These are phyloP conservation scores for Sphinx pinastri DNA, from an alignment of 2,888 invertebrate genomes.

Conservation along the genomic window DNA sequence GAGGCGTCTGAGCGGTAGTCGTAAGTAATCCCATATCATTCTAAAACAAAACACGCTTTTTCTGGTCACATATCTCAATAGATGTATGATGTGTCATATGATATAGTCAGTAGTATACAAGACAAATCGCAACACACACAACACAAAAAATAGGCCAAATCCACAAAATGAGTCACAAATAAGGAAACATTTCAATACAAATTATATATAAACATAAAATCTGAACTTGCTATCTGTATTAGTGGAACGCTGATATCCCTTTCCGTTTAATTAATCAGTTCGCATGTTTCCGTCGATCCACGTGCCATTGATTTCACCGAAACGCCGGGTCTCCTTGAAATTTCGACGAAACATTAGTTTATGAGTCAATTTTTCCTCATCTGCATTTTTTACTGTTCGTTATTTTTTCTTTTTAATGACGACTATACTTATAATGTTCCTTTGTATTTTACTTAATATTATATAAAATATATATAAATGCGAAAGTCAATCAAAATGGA, in stretches of 20 bases:
- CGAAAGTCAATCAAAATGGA: too few species aligned
- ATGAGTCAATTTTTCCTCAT: background rate
- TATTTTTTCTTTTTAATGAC: too few species aligned
- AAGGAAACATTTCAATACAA: background rate
- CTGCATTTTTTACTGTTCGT: background rate
- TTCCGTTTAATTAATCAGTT: conserved; percentile 14
- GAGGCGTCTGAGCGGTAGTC: too few species aligned
- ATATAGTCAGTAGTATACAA: too few species aligned
- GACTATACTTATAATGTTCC: too few species aligned
- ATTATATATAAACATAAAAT: background rate
- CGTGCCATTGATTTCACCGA: conserved; percentile 4
- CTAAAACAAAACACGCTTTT: too few species aligned
- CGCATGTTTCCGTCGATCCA: conserved; percentile 14
- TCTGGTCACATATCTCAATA: too few species aligned
- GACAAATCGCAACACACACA: background rate
- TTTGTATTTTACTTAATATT: too few species aligned
- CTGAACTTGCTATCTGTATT: conserved; percentile 10
- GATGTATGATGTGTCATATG: too few species aligned
- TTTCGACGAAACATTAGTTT: background rate
- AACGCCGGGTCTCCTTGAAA: background rate
- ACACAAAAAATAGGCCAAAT: background rate
- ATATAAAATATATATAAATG: too few species aligned
- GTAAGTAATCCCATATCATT: too few species aligned
- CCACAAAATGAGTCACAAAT: background rate
- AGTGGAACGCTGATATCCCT: background rate